phyloP scores from a whole-genome alignment of 2,888 invertebrate genomes.

The Heliconius sara region DNA sequence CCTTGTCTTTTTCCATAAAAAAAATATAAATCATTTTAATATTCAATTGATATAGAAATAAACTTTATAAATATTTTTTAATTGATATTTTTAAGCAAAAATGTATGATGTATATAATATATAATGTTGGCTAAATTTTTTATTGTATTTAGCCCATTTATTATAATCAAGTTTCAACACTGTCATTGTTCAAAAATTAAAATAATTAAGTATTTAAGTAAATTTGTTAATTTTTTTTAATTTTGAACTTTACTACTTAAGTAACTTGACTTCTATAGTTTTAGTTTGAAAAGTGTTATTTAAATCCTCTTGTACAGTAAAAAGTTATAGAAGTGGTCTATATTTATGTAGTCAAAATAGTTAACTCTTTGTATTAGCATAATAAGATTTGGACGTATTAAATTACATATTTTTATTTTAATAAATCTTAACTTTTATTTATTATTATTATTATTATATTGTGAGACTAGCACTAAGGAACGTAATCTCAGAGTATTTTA shows the following conservation, averaged over 20 bases:
- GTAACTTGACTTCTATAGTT: background rate
- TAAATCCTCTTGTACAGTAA: background rate
- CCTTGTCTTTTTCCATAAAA: too few species aligned
- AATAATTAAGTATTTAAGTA: background rate
- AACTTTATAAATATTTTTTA: too few species aligned
- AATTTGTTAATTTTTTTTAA: background rate
- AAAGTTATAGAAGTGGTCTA: background rate
- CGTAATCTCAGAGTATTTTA: conserved; percentile 1
- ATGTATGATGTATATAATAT: background rate
- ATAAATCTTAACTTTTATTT: background rate
- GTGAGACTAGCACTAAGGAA: conserved; percentile 1
- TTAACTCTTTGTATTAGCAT: background rate
- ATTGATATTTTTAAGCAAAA: background rate
- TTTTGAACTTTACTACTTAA: too few species aligned
- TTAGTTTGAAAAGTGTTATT: background rate
- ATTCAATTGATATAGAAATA: too few species aligned
- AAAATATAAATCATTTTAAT: too few species aligned
- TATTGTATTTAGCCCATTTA: background rate
- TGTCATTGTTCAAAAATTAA: too few species aligned
- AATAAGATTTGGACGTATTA: background rate
- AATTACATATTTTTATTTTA: background rate
- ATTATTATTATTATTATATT: background rate
- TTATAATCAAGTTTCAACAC: background rate
- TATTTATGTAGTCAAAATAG: background rate
- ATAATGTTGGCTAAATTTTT: background rate